Percentiles rank a stretch among this genome's conserved stretches.
These are phyloP conservation scores for Echinops telfairi DNA, from an alignment of 2,113 vertebrate genomes.

Conservation along the genomic window DNA sequence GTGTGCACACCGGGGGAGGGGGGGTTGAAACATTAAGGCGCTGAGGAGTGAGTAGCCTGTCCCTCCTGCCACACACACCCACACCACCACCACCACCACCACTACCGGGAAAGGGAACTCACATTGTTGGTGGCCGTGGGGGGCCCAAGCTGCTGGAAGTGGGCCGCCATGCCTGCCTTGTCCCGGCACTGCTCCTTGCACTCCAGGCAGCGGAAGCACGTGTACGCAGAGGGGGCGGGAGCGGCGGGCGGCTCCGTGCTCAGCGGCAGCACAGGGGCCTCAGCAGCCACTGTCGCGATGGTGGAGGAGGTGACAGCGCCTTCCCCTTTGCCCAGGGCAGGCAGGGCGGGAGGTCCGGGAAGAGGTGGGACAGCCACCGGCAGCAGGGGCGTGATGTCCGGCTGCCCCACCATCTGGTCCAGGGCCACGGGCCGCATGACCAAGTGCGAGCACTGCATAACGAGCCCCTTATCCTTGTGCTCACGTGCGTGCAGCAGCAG, in stretches of 20 bases:
- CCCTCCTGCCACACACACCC: not conserved
- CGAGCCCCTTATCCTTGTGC: constrained; percentile 97
- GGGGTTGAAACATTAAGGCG: not conserved
- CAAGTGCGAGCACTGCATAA: constrained; percentile 98
- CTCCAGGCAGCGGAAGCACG: constrained; percentile 92
- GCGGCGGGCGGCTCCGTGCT: constrained; percentile 84
- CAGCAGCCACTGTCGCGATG: constrained; percentile 55
- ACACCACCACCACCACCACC: not conserved
- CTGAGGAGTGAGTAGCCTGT: not conserved
- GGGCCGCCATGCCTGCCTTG: constrained; percentile 91
- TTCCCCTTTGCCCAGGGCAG: constrained; percentile 75
- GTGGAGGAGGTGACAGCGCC: constrained; percentile 70
- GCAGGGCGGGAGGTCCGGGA: constrained; percentile 72
- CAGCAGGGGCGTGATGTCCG: constrained; percentile 88
- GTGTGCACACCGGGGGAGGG: constrained; percentile 89
- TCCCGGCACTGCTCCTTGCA: constrained; percentile 93
- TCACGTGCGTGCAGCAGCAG: constrained; percentile 95
- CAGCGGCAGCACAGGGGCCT: constrained; percentile 89
- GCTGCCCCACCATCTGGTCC: constrained; percentile 97
- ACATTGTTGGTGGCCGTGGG: constrained; percentile 58
- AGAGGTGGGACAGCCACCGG: constrained; percentile 81
- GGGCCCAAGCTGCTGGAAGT: constrained; percentile 92
- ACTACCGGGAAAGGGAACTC: constrained; percentile 45
- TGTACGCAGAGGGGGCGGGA: constrained; percentile 85
- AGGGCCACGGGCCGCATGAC: constrained; percentile 96